phyloP scores from a whole-genome alignment of 2,113 vertebrate genomes.

The Onychostoma macrolepis region DNA sequence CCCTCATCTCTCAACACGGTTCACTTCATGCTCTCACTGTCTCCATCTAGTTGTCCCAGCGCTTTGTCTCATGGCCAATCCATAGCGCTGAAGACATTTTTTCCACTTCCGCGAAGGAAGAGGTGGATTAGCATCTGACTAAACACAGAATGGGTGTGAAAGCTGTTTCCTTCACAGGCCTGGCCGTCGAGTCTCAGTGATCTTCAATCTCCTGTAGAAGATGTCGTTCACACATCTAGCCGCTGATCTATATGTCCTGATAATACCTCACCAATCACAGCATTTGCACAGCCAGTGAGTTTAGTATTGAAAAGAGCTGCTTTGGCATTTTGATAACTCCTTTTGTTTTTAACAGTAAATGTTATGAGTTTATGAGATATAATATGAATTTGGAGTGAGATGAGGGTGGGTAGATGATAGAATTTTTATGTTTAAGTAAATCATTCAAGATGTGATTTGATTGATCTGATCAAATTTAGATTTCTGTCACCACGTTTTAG shows the following conservation, averaged over 20 bases:
- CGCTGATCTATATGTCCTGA: background rate
- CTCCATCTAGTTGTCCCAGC: conserved; percentile 15
- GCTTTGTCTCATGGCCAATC: background rate
- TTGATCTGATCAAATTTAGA: background rate
- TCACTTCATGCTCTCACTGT: background rate
- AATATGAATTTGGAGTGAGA: background rate
- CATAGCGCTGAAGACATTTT: conserved; percentile 61
- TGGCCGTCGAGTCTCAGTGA: conserved; percentile 20
- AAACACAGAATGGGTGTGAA: conserved; percentile 44
- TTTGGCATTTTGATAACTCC: background rate
- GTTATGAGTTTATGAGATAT: too few species aligned
- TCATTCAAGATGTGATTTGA: background rate
- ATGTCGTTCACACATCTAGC: background rate
- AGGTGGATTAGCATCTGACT: conserved; percentile 63
- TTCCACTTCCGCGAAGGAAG: conserved; percentile 71
- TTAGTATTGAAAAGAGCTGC: background rate
- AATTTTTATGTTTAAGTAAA: too few species aligned
- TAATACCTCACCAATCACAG: background rate
- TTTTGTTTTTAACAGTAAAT: background rate
- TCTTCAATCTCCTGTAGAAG: too few species aligned
- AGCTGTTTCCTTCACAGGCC: conserved; percentile 38
- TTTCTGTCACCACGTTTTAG: background rate
- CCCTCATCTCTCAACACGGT: conserved; percentile 16
- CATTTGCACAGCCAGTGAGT: background rate
- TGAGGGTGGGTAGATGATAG: too few species aligned